phyloP scores from a whole-genome alignment of 2,113 vertebrate species.

The human region DNA sequence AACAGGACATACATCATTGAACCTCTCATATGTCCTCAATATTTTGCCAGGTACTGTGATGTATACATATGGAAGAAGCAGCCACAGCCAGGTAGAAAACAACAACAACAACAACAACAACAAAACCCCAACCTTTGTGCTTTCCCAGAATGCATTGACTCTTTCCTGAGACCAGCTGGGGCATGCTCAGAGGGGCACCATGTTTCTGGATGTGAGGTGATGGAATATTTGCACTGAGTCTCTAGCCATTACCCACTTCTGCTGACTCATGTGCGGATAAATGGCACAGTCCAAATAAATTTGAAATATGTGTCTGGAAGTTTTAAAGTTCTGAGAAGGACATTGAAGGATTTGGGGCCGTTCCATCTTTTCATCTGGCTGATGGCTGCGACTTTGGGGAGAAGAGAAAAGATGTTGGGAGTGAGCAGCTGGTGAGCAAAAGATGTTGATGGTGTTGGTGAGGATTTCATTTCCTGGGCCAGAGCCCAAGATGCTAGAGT shows the following conservation, averaged over 20 bases:
- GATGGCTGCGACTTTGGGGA: slow-evolving; percentile 16
- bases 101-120: not conserved
- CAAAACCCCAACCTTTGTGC: not conserved
- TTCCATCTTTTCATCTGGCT: not conserved
- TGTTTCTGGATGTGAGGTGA: not conserved
- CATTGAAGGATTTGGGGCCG: not conserved
- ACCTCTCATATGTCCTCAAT: not conserved
- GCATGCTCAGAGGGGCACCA: not conserved
- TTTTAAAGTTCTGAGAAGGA: not conserved
- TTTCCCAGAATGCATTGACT: not conserved
- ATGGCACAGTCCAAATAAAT: not conserved
- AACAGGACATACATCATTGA: not conserved
- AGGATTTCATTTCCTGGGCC: slow-evolving; percentile 33
- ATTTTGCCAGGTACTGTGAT: not conserved
- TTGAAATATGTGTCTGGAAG: not conserved
- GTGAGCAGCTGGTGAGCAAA: not conserved
- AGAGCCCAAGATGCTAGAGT: not conserved
- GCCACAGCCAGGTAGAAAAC: not conserved
- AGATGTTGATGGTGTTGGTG: not conserved
- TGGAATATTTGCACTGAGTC: not conserved
- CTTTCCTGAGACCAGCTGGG: not conserved
- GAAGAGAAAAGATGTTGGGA: not conserved
- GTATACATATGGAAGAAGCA: not conserved
- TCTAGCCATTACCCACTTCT: not conserved
- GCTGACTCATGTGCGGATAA: not conserved